These are phyloP conservation scores for Pyrocephalus nanus DNA, from an alignment of 2,797 vertebrate genomes.

Conservation along the genomic window DNA sequence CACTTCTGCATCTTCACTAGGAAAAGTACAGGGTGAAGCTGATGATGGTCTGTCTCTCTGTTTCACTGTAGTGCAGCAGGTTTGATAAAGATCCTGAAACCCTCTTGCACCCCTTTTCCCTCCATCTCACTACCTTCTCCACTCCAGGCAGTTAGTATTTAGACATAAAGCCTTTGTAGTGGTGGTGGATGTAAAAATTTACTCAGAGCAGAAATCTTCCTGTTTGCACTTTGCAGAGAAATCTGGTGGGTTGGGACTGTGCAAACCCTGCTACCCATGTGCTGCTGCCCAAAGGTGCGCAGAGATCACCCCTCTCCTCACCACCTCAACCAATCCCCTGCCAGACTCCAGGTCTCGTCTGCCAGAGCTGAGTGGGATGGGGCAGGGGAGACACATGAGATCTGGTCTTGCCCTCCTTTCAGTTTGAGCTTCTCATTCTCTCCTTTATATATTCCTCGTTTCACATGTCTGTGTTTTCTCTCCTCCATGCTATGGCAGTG, in stretches of 20 bases:
- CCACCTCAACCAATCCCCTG: background rate
- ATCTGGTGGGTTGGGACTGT: fast-evolving
- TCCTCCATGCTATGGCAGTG: constrained; percentile 84
- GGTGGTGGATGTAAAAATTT: background rate
- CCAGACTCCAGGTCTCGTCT: background rate
- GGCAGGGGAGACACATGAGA: background rate
- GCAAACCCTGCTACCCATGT: background rate
- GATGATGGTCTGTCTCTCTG: background rate
- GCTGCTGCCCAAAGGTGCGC: fast-evolving
- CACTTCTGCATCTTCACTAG: fast-evolving
- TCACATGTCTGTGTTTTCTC: constrained; percentile 81
- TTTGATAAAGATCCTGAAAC: background rate
- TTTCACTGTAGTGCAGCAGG: background rate
- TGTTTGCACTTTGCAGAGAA: fast-evolving
- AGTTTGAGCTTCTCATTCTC: constrained; percentile 41
- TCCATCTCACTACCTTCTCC: background rate
- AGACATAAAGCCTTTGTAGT: background rate
- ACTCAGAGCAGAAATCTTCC: background rate
- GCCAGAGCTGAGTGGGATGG: background rate
- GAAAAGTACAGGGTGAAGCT: background rate
- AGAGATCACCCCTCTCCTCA: background rate
- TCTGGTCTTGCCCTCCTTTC: background rate
- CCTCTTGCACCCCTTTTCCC: background rate
- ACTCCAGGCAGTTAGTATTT: background rate
- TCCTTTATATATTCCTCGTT: constrained; percentile 61